phyloP scores from a whole-genome alignment of 2,113 vertebrate genomes.

The Gallinago paraguaiae region DNA sequence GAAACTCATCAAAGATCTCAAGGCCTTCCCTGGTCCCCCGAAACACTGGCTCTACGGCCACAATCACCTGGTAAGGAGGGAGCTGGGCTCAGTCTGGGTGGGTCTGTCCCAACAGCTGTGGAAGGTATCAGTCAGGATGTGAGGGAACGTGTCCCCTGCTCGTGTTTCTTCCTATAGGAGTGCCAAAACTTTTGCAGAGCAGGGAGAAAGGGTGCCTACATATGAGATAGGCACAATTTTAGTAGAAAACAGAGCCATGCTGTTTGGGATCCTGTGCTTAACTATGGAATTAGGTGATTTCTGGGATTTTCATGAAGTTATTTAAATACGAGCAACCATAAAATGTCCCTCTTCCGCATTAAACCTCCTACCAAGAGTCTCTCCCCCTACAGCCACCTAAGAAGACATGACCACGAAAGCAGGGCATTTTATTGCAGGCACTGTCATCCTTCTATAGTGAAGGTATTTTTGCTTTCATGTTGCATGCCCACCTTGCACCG shows the following conservation, averaged over 20 bases:
- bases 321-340: not conserved
- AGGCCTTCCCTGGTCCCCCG: constrained; percentile 76
- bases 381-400: not conserved
- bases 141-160: not conserved
- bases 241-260: not conserved
- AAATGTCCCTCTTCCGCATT: not conserved
- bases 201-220: not conserved
- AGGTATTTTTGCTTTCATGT: not conserved
- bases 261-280: not conserved
- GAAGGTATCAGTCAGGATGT: not conserved
- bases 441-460: not conserved
- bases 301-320: not conserved
- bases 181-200: not conserved
- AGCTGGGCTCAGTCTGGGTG: not conserved
- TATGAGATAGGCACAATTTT: not conserved
- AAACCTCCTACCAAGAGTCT: not conserved
- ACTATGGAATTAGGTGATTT: not conserved
- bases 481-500: not conserved
- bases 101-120: not conserved
- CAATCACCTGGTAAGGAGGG: constrained; percentile 70
- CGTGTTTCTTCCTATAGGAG: not conserved
- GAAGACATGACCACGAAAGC: not conserved
- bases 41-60: constrained; percentile 79
- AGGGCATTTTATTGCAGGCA: not conserved
- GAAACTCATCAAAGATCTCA: constrained; percentile 54